These are phyloP conservation scores for Andrena dorsata DNA, from an alignment of 2,888 invertebrate genomes.

Conservation along the genomic window DNA sequence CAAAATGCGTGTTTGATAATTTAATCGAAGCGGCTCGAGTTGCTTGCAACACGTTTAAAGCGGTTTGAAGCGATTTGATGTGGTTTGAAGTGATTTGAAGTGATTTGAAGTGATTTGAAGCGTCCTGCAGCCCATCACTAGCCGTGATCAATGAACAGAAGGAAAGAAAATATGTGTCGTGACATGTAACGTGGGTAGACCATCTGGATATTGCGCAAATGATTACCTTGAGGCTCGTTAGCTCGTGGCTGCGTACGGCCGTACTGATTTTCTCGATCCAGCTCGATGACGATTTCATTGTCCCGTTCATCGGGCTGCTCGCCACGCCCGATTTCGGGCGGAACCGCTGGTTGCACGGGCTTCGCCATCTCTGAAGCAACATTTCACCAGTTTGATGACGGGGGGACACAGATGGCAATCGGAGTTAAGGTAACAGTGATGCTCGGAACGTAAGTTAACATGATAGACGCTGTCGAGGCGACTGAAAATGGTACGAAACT, in stretches of 20 bases:
- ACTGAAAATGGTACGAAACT: constrained; percentile 30
- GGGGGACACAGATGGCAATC: constrained; percentile 53
- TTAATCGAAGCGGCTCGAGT: too few relatives aligned
- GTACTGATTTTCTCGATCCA: constrained; percentile 88
- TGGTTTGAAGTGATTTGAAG: too few relatives aligned
- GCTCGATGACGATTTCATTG: constrained; percentile 89
- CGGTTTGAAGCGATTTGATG: too few relatives aligned
- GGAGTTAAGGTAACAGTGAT: constrained; percentile 37
- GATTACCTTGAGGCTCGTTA: constrained; percentile 85
- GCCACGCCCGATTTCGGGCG: constrained; percentile 86
- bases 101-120: too few relatives aligned
- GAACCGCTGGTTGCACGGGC: constrained; percentile 82
- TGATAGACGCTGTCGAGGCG: constrained; percentile 18
- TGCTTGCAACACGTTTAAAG: too few relatives aligned
- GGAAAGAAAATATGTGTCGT: constrained; percentile 40
- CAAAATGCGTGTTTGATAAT: too few relatives aligned
- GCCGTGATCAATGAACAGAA: constrained; percentile 29
- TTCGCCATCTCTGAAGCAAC: constrained; percentile 84
- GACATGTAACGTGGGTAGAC: constrained; percentile 45
- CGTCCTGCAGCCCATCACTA: too few relatives aligned
- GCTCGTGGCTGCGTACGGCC: constrained; percentile 86
- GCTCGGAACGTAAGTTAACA: constrained; percentile 18
- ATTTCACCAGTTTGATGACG: constrained; percentile 76
- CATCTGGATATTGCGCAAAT: constrained; percentile 66
- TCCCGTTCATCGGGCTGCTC: constrained; percentile 87